Evolutionary conservation across 2,797 vertebrate species (phyloP).

Genomic region (Bryconaethiops microstoma): DNA sequence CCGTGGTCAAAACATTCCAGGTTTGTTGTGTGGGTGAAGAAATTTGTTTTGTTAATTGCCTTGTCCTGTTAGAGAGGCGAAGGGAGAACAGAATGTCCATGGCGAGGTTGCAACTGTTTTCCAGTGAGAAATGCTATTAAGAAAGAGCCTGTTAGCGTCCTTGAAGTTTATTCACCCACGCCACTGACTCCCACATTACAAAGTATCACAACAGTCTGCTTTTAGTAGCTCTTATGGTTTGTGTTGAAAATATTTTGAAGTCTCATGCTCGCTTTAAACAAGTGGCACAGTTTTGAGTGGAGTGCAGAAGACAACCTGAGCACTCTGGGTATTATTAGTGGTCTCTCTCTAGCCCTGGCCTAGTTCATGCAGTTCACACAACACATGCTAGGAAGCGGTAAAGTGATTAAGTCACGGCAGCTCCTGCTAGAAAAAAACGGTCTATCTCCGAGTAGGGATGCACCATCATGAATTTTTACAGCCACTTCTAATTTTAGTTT

Average conservation of each 20-base stretch:
- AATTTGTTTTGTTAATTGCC: background rate
- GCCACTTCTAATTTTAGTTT: no score
- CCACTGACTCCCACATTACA: background rate
- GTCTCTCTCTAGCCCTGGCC: constrained; percentile 77
- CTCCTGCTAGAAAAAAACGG: constrained; percentile 50
- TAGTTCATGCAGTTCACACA: constrained; percentile 74
- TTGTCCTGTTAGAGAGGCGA: background rate
- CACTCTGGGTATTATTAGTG: constrained; percentile 74
- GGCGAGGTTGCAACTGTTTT: background rate
- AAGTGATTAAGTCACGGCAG: constrained; percentile 56
- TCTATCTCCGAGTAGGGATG: background rate
- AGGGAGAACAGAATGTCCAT: background rate
- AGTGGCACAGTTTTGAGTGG: constrained; percentile 72
- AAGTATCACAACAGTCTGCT: background rate
- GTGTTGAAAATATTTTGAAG: constrained; percentile 4
- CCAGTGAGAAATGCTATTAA: background rate
- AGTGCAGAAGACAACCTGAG: constrained; percentile 66
- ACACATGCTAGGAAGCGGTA: constrained; percentile 57
- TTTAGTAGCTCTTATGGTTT: constrained; percentile 3
- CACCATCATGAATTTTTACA: background rate
- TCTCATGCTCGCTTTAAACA: constrained; percentile 18
- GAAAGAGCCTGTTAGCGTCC: background rate
- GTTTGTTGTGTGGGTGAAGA: background rate
- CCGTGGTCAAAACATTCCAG: background rate
- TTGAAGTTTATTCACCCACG: background rate